These are phyloP conservation scores for Staurois parvus DNA, from an alignment of 2,797 vertebrate genomes.

Conservation along the genomic window DNA sequence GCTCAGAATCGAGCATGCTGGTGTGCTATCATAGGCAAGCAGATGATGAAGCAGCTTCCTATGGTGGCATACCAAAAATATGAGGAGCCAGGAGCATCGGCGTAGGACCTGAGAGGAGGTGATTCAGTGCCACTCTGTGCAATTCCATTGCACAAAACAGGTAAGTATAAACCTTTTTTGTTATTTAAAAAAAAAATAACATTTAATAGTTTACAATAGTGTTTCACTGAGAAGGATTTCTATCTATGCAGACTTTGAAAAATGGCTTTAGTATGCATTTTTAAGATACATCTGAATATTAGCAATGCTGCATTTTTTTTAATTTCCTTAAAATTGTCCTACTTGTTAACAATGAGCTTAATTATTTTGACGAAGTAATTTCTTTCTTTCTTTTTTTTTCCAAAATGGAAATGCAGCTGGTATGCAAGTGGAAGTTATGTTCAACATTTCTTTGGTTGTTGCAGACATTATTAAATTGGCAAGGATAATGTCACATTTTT, in stretches of 20 bases:
- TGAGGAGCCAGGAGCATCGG: too few species aligned
- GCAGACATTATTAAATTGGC: conserved; percentile 16
- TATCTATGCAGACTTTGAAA: neutral
- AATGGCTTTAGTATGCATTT: neutral
- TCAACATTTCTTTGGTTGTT: neutral
- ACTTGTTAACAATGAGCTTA: neutral
- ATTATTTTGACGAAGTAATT: neutral
- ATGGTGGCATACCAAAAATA: too few species aligned
- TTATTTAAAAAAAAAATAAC: too few species aligned
- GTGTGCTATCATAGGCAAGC: too few species aligned
- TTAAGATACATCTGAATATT: neutral
- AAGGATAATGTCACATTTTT: conserved; percentile 38
- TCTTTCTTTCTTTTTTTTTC: neutral
- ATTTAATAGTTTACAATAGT: too few species aligned
- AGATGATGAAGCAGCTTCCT: too few species aligned
- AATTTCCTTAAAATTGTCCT: neutral
- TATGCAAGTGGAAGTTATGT: neutral
- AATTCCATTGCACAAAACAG: too few species aligned
- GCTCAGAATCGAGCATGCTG: too few species aligned
- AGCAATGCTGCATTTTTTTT: neutral
- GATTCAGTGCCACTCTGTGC: too few species aligned
- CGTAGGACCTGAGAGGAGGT: too few species aligned
- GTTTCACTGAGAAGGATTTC: neutral
- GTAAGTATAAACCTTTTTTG: too few species aligned
- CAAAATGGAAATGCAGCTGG: neutral